These are phyloP conservation scores for Nothoprocta pentlandii DNA, from an alignment of 2,113 vertebrate genomes.

Conservation along the genomic window DNA sequence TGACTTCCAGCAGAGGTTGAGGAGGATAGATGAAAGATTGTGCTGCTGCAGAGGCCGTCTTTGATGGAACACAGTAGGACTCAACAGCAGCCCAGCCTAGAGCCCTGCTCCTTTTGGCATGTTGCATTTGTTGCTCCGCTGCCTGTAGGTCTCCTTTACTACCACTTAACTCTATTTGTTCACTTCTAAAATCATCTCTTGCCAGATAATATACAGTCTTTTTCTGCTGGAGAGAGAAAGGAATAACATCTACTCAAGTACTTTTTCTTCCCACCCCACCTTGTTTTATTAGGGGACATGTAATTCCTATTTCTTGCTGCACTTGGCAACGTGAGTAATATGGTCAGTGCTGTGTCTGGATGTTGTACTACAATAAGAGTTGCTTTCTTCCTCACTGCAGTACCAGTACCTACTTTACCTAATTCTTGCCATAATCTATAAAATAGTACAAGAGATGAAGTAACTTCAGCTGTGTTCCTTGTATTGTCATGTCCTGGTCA, in stretches of 20 bases:
- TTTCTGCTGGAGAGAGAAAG: background rate
- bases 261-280: fast-evolving
- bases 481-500: background rate
- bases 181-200: background rate
- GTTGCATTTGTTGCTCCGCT: background rate
- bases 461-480: background rate
- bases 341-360: conserved; percentile 12
- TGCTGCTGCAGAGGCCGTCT: background rate
- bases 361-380: background rate
- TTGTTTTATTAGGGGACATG: background rate
- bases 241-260: background rate
- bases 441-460: background rate
- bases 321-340: background rate
- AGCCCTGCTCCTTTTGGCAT: background rate
- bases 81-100: background rate
- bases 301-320: background rate
- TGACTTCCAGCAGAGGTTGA: background rate
- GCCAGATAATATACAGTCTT: background rate
- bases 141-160: background rate
- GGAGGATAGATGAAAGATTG: background rate
- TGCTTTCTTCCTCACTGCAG: background rate
- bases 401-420: background rate
- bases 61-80: background rate
- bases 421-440: background rate
- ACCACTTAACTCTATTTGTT: background rate